Evolutionary conservation across 2,113 vertebrate species (phyloP).

Genomic region (Orientallactaga bullata): DNA sequence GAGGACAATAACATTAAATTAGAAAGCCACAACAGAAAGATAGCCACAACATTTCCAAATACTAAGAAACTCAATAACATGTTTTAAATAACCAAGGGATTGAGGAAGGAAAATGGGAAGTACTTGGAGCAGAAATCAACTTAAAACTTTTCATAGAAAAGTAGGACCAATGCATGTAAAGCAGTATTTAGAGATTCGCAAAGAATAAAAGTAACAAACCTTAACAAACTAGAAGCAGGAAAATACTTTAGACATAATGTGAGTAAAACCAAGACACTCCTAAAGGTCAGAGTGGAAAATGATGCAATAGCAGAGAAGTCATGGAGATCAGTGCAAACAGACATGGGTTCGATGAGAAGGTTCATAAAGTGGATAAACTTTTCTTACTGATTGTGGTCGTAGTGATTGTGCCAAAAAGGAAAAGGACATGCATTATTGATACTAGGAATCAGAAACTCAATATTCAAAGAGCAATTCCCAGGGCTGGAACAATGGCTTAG

Average conservation of each 20-base stretch:
- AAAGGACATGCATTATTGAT: background rate
- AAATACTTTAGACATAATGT: background rate
- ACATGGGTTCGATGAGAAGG: background rate
- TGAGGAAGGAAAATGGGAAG: background rate
- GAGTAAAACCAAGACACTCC: background rate
- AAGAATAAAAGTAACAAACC: background rate
- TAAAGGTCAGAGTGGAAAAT: background rate
- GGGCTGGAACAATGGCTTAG: no score
- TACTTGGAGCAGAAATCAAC: background rate
- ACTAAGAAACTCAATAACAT: background rate
- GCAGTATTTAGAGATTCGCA: background rate
- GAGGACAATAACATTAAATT: background rate
- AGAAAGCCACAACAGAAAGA: background rate
- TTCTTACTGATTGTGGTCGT: no score
- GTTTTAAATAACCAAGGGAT: background rate
- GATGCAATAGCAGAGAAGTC: background rate
- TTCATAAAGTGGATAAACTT: background rate
- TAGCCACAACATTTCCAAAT: slow-evolving; percentile 11
- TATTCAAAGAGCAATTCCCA: background rate
- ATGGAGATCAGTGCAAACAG: background rate
- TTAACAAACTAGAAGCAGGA: background rate
- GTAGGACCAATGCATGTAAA: background rate
- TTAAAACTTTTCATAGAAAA: background rate
- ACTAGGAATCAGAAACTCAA: background rate
- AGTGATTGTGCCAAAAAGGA: background rate